Percentiles rank a stretch among this genome's conserved stretches.
Conservation (phyloP, 2,888 invertebrate species). For the Epiblema foenella region DNA sequence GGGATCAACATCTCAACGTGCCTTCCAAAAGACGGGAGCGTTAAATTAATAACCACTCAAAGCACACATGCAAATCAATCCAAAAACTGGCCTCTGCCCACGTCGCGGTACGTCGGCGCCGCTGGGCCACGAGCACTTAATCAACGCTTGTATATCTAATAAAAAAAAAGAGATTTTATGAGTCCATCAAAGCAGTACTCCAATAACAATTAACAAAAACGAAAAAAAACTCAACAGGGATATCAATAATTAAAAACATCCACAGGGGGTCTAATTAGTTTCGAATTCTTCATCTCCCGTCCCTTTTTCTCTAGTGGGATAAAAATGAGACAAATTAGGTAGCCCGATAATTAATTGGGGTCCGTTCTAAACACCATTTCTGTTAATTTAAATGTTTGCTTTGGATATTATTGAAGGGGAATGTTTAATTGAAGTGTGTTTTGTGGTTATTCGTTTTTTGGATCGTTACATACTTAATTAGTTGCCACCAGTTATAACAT, state of each 20-base stretch:
- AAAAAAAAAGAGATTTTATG: too few relatives aligned
- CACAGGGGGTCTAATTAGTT: slow-evolving; percentile 69
- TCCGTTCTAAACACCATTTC: slow-evolving; percentile 56
- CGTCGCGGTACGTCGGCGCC: too few relatives aligned
- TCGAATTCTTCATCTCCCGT: slow-evolving; percentile 46
- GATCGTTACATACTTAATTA: slow-evolving; percentile 12
- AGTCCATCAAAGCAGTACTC: slow-evolving; percentile 11
- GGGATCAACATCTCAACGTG: too few relatives aligned
- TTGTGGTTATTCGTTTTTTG: neutral
- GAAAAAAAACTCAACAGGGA: slow-evolving; percentile 24
- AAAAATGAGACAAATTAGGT: slow-evolving; percentile 51
- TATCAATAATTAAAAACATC: slow-evolving; percentile 55
- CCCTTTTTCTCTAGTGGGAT: slow-evolving; percentile 39
- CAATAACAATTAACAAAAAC: slow-evolving; percentile 33
- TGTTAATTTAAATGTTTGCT: slow-evolving; percentile 47
- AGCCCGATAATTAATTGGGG: slow-evolving; percentile 59
- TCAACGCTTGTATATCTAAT: too few relatives aligned
- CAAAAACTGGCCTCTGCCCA: too few relatives aligned
- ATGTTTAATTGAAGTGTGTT: slow-evolving; percentile 7
- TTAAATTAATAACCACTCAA: too few relatives aligned
- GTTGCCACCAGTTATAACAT: neutral
- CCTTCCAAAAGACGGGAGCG: too few relatives aligned
- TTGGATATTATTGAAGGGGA: slow-evolving; percentile 25
- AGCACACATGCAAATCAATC: too few relatives aligned
- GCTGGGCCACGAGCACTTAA: too few relatives aligned